Evolutionary conservation across 2,888 invertebrate genomes (phyloP).

Genomic region (Sussaba pulchella): DNA sequence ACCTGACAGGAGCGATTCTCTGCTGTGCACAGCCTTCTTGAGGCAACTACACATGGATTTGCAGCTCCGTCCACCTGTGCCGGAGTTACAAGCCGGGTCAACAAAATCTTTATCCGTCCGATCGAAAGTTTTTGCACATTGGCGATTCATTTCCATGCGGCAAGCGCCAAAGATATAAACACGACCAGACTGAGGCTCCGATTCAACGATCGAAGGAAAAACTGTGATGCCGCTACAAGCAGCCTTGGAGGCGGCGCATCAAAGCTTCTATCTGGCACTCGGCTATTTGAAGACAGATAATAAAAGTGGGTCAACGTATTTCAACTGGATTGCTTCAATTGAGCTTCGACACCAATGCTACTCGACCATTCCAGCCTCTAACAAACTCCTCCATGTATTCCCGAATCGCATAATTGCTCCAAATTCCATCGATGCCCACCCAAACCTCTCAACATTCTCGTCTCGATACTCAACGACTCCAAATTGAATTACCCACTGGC

Average conservation of each 20-base stretch:
- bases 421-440: too few species aligned
- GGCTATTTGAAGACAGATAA: slow-evolving; percentile 46
- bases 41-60: background rate
- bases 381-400: background rate
- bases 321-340: slow-evolving; percentile 28
- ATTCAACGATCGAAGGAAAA: slow-evolving; percentile 14
- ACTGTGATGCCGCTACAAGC: slow-evolving; percentile 7
- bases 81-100: background rate
- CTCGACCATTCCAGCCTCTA: background rate
- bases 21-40: background rate
- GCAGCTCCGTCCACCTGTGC: background rate
- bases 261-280: background rate
- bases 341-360: background rate
- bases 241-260: slow-evolving; percentile 26
- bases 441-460: background rate
- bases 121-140: background rate
- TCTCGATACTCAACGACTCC: background rate
- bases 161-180: background rate
- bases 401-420: background rate
- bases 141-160: too few species aligned
- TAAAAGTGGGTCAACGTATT: slow-evolving; percentile 54
- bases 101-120: background rate
- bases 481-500: too few species aligned
- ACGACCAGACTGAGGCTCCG: too few species aligned
- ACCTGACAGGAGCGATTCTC: background rate